Conservation (phyloP, 2,888 invertebrate genomes). For the Cantharis flavilabris region DNA sequence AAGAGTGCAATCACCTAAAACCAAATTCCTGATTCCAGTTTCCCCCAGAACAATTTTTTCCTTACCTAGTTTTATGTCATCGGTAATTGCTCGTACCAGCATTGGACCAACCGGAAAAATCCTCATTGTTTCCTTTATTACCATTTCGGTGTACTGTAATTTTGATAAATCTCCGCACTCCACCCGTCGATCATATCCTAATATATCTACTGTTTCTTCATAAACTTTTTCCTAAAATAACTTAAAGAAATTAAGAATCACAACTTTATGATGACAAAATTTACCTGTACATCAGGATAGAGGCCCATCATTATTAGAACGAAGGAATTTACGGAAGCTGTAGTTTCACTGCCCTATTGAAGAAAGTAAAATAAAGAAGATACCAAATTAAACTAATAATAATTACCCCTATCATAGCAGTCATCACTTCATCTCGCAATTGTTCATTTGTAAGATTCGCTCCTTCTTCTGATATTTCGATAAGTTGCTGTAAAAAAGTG, state of each 20-base stretch:
- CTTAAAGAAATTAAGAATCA: not conserved
- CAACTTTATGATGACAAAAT: not conserved
- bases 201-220: constrained; percentile 55
- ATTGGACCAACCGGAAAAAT: constrained; percentile 51
- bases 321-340: constrained; percentile 40
- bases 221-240: constrained; percentile 42
- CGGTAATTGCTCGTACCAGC: constrained; percentile 17
- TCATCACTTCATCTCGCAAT: constrained; percentile 61
- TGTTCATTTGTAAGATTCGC: constrained; percentile 58
- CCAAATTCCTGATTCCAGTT: not conserved
- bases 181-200: constrained; percentile 53
- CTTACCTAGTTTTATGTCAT: constrained; percentile 15
- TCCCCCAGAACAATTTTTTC: not conserved
- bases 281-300: constrained; percentile 42
- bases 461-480: constrained; percentile 56
- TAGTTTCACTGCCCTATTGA: constrained; percentile 43
- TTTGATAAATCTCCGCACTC: constrained; percentile 57
- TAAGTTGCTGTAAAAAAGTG: constrained; percentile 57
- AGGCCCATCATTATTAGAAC: constrained; percentile 40
- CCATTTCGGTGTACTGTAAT: constrained; percentile 61
- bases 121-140: constrained; percentile 62
- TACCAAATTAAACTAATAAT: constrained; percentile 28
- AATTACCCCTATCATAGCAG: constrained; percentile 62
- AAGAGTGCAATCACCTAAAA: constrained; percentile 8
- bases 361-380: not conserved